Conservation (phyloP, 2,113 vertebrate genomes). For the Oostethus manadensis region DNA sequence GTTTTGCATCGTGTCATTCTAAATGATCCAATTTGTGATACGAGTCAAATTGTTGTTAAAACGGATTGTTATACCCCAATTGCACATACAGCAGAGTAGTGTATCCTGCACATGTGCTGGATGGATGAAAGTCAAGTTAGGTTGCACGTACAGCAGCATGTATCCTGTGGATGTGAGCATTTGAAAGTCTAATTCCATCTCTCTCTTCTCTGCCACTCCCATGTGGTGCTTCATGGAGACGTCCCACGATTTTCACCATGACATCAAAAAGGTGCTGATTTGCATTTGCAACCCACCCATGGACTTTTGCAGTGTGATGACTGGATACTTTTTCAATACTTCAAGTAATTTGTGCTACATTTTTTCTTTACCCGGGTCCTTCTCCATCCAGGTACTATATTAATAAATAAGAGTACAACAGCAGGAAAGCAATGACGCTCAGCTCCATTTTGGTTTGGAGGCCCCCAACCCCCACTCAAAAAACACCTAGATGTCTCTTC, state of each 20-base stretch:
- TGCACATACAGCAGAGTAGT: too few species aligned
- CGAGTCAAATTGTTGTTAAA: too few species aligned
- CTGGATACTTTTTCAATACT: neutral
- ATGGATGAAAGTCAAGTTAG: too few species aligned
- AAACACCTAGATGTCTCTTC: slow-evolving; percentile 1
- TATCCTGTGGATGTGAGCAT: slow-evolving; percentile 28
- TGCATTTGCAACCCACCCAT: slow-evolving; percentile 51
- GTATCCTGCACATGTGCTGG: too few species aligned
- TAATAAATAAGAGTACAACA: neutral
- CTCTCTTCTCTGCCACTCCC: neutral
- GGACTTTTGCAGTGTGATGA: slow-evolving; percentile 22
- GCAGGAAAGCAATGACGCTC: neutral
- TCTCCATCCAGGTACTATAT: neutral
- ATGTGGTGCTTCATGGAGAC: too few species aligned
- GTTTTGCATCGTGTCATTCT: too few species aligned
- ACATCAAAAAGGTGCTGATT: slow-evolving; percentile 59
- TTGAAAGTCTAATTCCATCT: slow-evolving; percentile 58
- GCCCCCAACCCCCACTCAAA: neutral
- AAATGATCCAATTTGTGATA: too few species aligned
- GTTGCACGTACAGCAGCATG: slow-evolving; percentile 1
- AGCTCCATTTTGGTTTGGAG: neutral
- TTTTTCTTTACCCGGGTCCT: neutral
- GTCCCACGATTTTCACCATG: slow-evolving; percentile 19
- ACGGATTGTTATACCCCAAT: too few species aligned
- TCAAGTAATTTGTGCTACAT: too few species aligned